These are phyloP conservation scores for Hydropotes inermis DNA, from an alignment of 2,113 vertebrate genomes.

Conservation along the genomic window DNA sequence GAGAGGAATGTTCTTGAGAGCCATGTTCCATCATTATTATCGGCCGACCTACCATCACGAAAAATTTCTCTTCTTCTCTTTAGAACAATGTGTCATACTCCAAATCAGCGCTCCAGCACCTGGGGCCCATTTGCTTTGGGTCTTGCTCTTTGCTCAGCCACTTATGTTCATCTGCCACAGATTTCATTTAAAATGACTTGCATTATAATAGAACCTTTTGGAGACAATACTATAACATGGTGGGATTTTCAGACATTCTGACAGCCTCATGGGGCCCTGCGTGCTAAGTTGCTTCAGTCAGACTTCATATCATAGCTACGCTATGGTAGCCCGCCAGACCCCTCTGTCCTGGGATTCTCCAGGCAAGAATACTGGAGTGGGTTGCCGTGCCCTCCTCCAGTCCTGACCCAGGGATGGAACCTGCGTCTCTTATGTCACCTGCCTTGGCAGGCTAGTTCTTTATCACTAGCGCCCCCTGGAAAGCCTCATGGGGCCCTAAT, in stretches of 20 bases:
- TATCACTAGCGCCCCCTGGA: not conserved
- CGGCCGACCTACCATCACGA: not conserved
- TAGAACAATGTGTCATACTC: not conserved
- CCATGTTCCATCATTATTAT: not conserved
- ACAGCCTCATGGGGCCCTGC: not conserved
- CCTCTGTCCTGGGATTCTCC: not conserved
- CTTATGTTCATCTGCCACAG: not conserved
- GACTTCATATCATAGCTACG: not conserved
- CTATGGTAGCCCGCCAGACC: not conserved
- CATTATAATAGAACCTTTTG: not conserved
- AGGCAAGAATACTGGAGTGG: not conserved
- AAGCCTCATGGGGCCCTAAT: not conserved
- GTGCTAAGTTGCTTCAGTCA: not conserved
- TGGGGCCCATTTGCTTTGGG: not conserved
- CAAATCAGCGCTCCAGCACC: not conserved
- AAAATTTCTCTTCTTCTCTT: not conserved
- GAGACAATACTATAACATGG: not conserved
- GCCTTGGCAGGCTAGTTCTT: not conserved
- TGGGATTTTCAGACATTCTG: not conserved
- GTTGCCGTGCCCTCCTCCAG: not conserved
- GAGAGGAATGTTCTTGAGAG: not conserved
- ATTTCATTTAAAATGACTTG: not conserved
- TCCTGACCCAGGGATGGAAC: not conserved
- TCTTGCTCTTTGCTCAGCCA: not conserved
- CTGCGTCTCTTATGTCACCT: not conserved